A percentile compares a stretch with the other conserved stretches of the same genome.
phyloP scores from a whole-genome alignment of 2,113 vertebrate genomes.

The Conger conger region DNA sequence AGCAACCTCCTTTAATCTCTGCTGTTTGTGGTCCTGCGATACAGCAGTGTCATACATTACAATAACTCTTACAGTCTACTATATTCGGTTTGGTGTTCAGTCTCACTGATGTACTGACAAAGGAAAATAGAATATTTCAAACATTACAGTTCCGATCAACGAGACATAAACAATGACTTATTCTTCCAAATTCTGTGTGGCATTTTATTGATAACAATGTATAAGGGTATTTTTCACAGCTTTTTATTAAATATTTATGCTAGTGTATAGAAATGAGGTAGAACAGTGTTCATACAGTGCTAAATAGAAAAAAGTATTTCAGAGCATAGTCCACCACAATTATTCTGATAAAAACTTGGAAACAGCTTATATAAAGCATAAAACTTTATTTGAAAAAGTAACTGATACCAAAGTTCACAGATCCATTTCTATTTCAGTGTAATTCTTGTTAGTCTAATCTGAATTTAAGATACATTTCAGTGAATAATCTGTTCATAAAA shows the following conservation, averaged over 20 bases:
- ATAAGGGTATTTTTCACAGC: not conserved
- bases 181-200: not conserved
- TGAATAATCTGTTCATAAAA: not conserved
- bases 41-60: not conserved
- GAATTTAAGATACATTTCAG: not conserved
- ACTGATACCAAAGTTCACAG: not conserved
- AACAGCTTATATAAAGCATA: not conserved
- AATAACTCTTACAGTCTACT: not conserved
- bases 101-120: not conserved
- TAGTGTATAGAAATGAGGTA: not conserved
- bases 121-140: not conserved
- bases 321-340: not conserved
- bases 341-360: not conserved
- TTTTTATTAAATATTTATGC: not conserved
- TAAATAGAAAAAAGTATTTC: not conserved
- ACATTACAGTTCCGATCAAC: not conserved
- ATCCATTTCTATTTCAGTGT: not conserved
- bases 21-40: not conserved
- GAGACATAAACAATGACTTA: not conserved
- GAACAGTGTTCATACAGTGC: not conserved
- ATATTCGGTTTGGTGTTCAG: not conserved
- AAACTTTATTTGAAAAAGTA: no score
- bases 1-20: not conserved
- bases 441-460: not conserved
- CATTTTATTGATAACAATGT: not conserved